Conservation (phyloP, 2,797 vertebrate genomes). For the Strix occidentalis region DNA sequence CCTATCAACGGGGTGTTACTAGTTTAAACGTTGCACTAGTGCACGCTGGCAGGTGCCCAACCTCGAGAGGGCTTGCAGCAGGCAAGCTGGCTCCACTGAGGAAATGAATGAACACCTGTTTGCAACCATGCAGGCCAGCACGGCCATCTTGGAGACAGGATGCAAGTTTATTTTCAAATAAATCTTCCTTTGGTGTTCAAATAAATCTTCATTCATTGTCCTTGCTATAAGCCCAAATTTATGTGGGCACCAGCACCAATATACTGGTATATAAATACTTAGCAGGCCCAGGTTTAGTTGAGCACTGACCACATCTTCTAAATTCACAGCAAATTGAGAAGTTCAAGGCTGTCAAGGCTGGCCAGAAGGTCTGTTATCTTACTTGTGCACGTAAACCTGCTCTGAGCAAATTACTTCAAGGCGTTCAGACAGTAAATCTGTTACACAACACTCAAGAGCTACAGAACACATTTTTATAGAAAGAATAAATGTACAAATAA, state of each 20-base stretch:
- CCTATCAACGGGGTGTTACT: rapidly evolving
- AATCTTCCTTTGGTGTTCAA: neutral
- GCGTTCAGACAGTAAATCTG: neutral
- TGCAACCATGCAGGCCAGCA: neutral
- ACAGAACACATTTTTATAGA: neutral
- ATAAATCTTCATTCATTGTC: neutral
- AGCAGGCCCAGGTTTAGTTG: neutral
- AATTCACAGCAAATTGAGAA: neutral
- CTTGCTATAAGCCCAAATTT: neutral
- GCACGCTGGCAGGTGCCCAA: rapidly evolving
- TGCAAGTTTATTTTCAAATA: neutral
- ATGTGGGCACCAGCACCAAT: neutral
- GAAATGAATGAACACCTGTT: neutral
- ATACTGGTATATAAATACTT: neutral
- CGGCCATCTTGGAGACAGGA: neutral
- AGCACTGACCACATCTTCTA: neutral
- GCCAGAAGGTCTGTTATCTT: neutral
- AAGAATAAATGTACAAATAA: constrained; percentile 5
- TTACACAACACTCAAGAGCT: neutral
- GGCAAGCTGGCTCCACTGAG: neutral
- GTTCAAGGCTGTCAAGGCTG: neutral
- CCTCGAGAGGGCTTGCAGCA: neutral
- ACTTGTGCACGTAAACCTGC: neutral
- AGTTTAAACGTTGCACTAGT: too few relatives aligned
- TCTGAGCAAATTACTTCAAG: neutral